These are phyloP conservation scores for Philotrypesis tridentata DNA, from an alignment of 1,140 invertebrate species.

Conservation along the genomic window DNA sequence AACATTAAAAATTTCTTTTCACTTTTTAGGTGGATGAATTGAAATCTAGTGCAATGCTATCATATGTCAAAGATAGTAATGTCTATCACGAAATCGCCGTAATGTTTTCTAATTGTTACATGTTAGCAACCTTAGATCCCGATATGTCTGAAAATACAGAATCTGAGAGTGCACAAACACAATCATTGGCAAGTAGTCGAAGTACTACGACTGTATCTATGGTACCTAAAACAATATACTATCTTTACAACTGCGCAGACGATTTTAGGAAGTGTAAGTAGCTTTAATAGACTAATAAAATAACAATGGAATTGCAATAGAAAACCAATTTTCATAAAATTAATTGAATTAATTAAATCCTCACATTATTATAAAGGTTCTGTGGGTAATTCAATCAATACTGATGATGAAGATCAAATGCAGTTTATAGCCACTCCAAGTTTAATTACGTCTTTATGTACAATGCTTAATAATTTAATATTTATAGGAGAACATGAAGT, in stretches of 20 bases:
- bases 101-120: slow-evolving; percentile 64
- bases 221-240: slow-evolving; percentile 60
- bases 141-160: slow-evolving; percentile 50
- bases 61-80: slow-evolving; percentile 63
- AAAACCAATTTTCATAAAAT: neutral
- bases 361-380: slow-evolving; percentile 54
- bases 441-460: slow-evolving; percentile 68
- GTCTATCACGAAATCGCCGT: slow-evolving; percentile 65
- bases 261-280: slow-evolving; percentile 59
- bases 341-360: neutral
- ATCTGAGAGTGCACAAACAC: slow-evolving; percentile 43
- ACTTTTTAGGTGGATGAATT: slow-evolving; percentile 61
- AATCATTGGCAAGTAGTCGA: slow-evolving; percentile 50
- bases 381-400: slow-evolving; percentile 54
- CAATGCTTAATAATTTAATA: slow-evolving; percentile 71
- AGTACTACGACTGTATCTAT: slow-evolving; percentile 46
- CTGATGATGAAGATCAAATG: slow-evolving; percentile 54
- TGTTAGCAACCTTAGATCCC: slow-evolving; percentile 57
- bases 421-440: slow-evolving; percentile 69
- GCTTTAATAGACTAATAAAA: too few species aligned
- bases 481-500: slow-evolving; percentile 65
- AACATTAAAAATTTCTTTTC: slow-evolving; percentile 22
- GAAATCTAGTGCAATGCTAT: slow-evolving; percentile 60
- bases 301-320: neutral
- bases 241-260: slow-evolving; percentile 63